Percentiles rank a stretch among this genome's conserved stretches.
These are phyloP conservation scores for Cataglyphis rosenhaueri DNA, from an alignment of 2,888 invertebrate genomes.

Conservation along the genomic window DNA sequence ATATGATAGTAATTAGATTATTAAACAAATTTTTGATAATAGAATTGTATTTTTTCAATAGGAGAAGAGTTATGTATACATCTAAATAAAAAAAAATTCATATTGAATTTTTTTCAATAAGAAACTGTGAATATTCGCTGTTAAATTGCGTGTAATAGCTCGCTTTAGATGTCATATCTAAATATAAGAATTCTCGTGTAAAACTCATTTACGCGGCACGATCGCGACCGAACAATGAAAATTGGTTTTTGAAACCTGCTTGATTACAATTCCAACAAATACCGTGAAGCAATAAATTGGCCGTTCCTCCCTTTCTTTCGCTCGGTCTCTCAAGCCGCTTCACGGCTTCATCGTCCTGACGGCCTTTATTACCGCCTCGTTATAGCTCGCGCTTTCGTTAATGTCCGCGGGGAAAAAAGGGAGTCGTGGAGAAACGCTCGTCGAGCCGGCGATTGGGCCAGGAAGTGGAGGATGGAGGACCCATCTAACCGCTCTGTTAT, in stretches of 20 bases:
- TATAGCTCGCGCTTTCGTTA: slow-evolving; percentile 73
- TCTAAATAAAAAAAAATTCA: not conserved
- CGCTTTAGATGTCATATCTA: not conserved
- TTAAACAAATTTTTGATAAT: not conserved
- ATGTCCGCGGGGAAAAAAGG: slow-evolving; percentile 58
- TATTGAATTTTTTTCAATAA: not conserved
- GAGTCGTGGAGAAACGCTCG: slow-evolving; percentile 13
- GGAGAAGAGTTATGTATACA: not conserved
- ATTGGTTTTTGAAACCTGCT: slow-evolving; percentile 20
- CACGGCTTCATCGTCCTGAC: slow-evolving; percentile 54
- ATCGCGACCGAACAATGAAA: slow-evolving; percentile 12
- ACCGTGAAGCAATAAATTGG: slow-evolving; percentile 69
- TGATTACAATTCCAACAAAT: slow-evolving; percentile 35
- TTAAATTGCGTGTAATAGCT: not conserved
- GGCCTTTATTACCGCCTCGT: slow-evolving; percentile 69
- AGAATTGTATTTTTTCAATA: not conserved
- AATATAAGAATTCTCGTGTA: not conserved
- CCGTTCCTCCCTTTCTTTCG: slow-evolving; percentile 24
- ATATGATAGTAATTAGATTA: not conserved
- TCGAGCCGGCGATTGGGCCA: slow-evolving; percentile 15
- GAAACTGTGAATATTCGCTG: not conserved
- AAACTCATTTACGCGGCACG: slow-evolving; percentile 7
- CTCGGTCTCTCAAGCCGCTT: slow-evolving; percentile 38
- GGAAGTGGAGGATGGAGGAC: slow-evolving; percentile 33
- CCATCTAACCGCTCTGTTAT: slow-evolving; percentile 37